These are phyloP conservation scores for Atethmia centrago DNA, from an alignment of 2,888 invertebrate genomes.

Conservation along the genomic window DNA sequence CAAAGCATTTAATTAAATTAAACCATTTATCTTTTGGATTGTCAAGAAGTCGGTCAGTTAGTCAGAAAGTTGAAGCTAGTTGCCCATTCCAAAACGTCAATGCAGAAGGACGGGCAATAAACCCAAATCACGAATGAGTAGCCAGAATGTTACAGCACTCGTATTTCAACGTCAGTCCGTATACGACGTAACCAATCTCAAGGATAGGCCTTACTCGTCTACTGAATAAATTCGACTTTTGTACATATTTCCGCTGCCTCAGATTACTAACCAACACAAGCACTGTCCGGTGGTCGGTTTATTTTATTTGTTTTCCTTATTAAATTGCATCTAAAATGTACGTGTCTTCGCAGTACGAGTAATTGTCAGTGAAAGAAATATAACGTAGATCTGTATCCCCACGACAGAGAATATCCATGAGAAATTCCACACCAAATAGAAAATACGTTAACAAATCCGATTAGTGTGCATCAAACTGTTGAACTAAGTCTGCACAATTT, in stretches of 20 bases:
- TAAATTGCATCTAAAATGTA: background rate
- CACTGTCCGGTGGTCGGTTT: background rate
- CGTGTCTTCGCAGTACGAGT: background rate
- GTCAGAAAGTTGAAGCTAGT: background rate
- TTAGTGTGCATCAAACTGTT: background rate
- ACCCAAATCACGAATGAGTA: background rate
- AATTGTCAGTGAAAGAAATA: background rate
- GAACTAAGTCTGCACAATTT: background rate
- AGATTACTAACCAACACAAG: background rate
- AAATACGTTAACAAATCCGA: background rate
- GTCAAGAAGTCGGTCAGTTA: background rate
- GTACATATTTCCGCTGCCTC: background rate
- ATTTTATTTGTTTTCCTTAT: background rate
- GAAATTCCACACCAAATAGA: background rate
- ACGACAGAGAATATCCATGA: background rate
- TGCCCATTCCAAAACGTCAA: background rate
- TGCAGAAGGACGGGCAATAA: background rate
- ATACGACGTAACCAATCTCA: background rate
- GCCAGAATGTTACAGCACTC: background rate
- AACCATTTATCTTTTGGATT: background rate
- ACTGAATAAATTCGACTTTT: background rate
- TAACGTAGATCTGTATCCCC: background rate
- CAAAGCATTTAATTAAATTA: too few species aligned
- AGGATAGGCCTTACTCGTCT: background rate
- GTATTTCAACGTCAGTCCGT: background rate